Percentiles rank a stretch among this genome's conserved stretches.
phyloP scores from a whole-genome alignment of 2,888 invertebrate species.

The Sesia bembeciformis region DNA sequence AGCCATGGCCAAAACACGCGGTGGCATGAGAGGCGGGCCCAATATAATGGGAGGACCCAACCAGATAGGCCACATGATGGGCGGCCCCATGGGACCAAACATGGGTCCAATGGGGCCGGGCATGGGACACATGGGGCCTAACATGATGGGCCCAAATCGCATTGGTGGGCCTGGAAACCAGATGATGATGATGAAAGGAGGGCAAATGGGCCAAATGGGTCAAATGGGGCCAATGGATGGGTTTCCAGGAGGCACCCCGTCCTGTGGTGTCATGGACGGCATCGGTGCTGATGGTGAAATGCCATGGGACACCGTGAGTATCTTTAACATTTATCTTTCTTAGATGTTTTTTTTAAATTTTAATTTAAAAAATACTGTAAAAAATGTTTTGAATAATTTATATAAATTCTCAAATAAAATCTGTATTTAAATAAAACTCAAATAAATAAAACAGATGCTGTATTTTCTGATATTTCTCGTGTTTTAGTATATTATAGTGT shows the following conservation, averaged over 20 bases:
- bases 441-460: no score
- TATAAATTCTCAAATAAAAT: not conserved
- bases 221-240: constrained; percentile 69
- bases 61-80: constrained; percentile 69
- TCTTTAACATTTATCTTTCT: not conserved
- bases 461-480: no score
- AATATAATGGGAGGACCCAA: constrained; percentile 70
- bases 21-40: constrained; percentile 72
- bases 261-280: constrained; percentile 75
- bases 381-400: not conserved
- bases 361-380: not conserved
- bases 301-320: constrained; percentile 73
- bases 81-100: constrained; percentile 63
- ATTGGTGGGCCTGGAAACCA: constrained; percentile 61
- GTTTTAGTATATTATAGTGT: no score
- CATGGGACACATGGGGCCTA: constrained; percentile 68
- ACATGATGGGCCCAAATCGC: constrained; percentile 65
- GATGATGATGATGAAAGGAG: constrained; percentile 72
- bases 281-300: constrained; percentile 75
- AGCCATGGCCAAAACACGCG: constrained; percentile 83
- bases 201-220: constrained; percentile 64
- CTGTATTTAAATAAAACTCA: no score
- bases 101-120: constrained; percentile 62
- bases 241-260: constrained; percentile 74
- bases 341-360: not conserved